These are phyloP conservation scores for Sphaeramia orbicularis DNA, from an alignment of 2,797 vertebrate genomes.

Conservation along the genomic window DNA sequence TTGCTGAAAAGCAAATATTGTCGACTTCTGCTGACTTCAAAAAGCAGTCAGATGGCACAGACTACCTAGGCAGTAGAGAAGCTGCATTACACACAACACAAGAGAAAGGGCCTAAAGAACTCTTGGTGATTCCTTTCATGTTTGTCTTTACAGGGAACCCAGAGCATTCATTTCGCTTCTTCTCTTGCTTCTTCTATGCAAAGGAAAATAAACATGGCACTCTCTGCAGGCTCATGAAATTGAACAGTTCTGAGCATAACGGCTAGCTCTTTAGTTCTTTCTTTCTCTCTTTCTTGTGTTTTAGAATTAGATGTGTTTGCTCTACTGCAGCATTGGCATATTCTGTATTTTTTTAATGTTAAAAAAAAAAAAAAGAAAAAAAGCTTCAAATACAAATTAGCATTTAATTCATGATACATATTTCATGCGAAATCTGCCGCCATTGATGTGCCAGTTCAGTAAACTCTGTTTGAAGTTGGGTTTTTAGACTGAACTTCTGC, in stretches of 20 bases:
- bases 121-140: slow-evolving; percentile 77
- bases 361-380: slow-evolving; percentile 10
- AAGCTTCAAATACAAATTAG: slow-evolving; percentile 64
- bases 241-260: slow-evolving; percentile 66
- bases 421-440: slow-evolving; percentile 54
- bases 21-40: slow-evolving; percentile 78
- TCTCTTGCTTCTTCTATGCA: slow-evolving; percentile 66
- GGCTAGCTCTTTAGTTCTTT: slow-evolving; percentile 36
- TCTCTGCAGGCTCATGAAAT: slow-evolving; percentile 72
- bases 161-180: slow-evolving; percentile 65
- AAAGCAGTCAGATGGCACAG: slow-evolving; percentile 73
- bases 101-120: slow-evolving; percentile 77
- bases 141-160: slow-evolving; percentile 73
- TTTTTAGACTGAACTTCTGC: slow-evolving; percentile 44
- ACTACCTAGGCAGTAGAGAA: slow-evolving; percentile 72
- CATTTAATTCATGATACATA: slow-evolving; percentile 64
- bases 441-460: slow-evolving; percentile 44
- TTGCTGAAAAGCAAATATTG: slow-evolving; percentile 80
- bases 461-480: slow-evolving; percentile 38
- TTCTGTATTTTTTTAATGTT: slow-evolving; percentile 25
- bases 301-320: slow-evolving; percentile 65
- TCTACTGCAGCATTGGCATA: slow-evolving; percentile 29
- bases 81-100: slow-evolving; percentile 70
- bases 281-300: slow-evolving; percentile 69
- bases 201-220: slow-evolving; percentile 72